Percentiles rank a stretch among this genome's conserved stretches.
These are phyloP conservation scores for Mystacornis crossleyi DNA, from an alignment of 2,113 vertebrate genomes.

Conservation along the genomic window DNA sequence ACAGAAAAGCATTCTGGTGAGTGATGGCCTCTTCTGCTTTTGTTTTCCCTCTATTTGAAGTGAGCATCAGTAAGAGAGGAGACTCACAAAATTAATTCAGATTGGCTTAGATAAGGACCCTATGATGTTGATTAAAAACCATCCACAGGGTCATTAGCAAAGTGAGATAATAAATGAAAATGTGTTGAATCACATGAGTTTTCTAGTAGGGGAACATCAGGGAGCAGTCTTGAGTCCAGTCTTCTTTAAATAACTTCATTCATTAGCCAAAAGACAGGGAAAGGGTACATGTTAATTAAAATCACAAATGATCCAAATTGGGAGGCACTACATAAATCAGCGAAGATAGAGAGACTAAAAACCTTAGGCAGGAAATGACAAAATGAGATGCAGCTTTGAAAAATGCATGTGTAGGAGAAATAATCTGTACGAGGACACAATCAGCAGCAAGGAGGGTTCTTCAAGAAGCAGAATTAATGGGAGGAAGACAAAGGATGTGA, in stretches of 20 bases:
- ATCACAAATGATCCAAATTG: constrained; percentile 57
- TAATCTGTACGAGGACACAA: not conserved
- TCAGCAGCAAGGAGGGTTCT: not conserved
- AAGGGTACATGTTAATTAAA: constrained; percentile 52
- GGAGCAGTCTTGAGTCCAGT: constrained; percentile 20
- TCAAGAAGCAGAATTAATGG: constrained; percentile 10
- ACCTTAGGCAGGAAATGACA: constrained; percentile 35
- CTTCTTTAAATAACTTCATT: constrained; percentile 53
- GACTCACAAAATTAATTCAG: constrained; percentile 53
- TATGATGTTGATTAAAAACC: constrained; percentile 57
- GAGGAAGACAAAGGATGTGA: not conserved
- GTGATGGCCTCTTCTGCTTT: not conserved
- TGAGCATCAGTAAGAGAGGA: not conserved
- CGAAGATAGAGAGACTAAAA: constrained; percentile 13
- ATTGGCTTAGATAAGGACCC: constrained; percentile 31
- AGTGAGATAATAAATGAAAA: constrained; percentile 47
- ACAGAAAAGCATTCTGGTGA: not conserved
- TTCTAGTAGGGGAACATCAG: constrained; percentile 15
- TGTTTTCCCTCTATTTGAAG: not conserved
- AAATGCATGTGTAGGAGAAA: not conserved
- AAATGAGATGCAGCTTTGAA: constrained; percentile 26
- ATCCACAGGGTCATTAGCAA: constrained; percentile 10
- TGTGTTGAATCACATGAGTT: not conserved
- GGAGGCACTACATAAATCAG: constrained; percentile 39
- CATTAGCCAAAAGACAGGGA: constrained; percentile 44